phyloP scores from a whole-genome alignment of 2,888 invertebrate genomes.

The Trisateles emortualis region DNA sequence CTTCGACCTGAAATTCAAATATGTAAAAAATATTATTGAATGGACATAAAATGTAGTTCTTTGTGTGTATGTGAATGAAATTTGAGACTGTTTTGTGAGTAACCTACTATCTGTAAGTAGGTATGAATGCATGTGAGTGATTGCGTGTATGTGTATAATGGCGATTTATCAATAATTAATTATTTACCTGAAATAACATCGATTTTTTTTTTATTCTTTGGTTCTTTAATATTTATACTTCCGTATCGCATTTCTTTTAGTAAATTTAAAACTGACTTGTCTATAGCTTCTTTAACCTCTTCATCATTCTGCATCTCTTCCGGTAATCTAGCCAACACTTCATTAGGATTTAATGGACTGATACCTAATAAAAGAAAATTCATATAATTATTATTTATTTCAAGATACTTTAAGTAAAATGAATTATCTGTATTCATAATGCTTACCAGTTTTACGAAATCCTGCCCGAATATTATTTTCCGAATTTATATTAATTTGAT shows the following conservation, averaged over 20 bases:
- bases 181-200: slow-evolving; percentile 4
- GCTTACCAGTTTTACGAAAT: slow-evolving; percentile 33
- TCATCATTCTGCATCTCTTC: not conserved
- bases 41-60: no score
- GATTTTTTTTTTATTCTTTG: not conserved
- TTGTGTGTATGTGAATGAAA: no score
- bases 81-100: no score
- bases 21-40: no score
- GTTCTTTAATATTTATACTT: not conserved
- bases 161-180: not conserved
- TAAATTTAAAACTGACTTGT: slow-evolving; percentile 1
- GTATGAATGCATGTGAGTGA: no score
- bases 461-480: slow-evolving; percentile 23
- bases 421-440: no score
- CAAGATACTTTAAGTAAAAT: no score
- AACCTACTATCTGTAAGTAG: no score
- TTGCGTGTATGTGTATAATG: not conserved
- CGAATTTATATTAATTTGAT: slow-evolving; percentile 14
- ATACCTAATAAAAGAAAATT: no score
- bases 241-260: slow-evolving; percentile 1
- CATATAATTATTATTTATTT: no score
- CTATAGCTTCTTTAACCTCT: slow-evolving; percentile 3
- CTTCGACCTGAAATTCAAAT: no score
- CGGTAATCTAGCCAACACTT: not conserved
- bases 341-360: not conserved